Conservation (phyloP, 2,888 invertebrate genomes). For the Alitta virens region DNA sequence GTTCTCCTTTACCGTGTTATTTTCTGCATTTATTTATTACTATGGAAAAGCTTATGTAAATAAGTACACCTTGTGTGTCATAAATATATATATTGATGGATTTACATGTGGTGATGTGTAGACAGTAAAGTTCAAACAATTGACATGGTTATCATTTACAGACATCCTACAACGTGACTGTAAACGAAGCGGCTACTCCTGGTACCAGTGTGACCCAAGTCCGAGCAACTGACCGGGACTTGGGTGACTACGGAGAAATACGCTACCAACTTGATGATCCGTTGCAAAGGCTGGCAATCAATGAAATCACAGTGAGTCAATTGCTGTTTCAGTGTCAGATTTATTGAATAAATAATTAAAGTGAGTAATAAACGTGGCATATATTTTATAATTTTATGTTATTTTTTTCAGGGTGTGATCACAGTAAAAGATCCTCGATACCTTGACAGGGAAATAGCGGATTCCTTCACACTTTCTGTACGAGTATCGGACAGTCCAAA, state of each 20-base stretch:
- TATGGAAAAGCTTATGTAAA: no score
- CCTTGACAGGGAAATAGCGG: slow-evolving; percentile 75
- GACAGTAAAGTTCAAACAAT: no score
- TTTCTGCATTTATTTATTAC: no score
- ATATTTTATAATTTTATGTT: not conserved
- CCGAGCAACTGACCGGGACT: slow-evolving; percentile 43
- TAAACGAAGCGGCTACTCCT: slow-evolving; percentile 35
- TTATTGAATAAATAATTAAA: not conserved
- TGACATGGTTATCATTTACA: slow-evolving; percentile 1
- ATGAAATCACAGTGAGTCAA: slow-evolving; percentile 51
- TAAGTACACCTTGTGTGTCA: no score
- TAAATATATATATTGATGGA: not conserved
- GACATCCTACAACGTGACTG: slow-evolving; percentile 1
- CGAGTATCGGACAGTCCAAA: no score
- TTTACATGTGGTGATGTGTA: not conserved
- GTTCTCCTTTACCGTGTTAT: no score
- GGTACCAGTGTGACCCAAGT: slow-evolving; percentile 34
- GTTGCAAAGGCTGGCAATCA: slow-evolving; percentile 70
- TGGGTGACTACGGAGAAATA: slow-evolving; percentile 74
- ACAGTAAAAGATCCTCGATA: slow-evolving; percentile 70
- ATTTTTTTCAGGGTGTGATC: slow-evolving; percentile 70
- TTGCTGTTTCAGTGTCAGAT: no score
- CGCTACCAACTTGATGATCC: slow-evolving; percentile 74
- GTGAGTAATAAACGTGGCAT: not conserved
- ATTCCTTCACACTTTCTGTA: no score